A percentile compares a stretch with the other conserved stretches of the same genome.
Conservation (phyloP, 2,888 invertebrate species). For the Drosophila testacea region DNA sequence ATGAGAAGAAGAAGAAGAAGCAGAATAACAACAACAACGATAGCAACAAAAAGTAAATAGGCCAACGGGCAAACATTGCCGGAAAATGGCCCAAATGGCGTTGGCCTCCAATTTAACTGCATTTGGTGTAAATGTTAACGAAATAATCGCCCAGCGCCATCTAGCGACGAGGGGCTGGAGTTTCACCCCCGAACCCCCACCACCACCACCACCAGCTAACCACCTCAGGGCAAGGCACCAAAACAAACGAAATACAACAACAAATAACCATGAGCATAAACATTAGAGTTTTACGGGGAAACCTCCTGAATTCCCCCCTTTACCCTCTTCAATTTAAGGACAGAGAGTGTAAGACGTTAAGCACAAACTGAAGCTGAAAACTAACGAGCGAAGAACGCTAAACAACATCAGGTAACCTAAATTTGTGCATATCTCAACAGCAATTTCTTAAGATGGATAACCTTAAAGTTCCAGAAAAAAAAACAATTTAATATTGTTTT, state of each 20-base stretch:
- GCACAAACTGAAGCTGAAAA: slow-evolving; percentile 3
- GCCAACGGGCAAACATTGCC: slow-evolving; percentile 48
- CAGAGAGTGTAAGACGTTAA: neutral
- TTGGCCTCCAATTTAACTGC: slow-evolving; percentile 62
- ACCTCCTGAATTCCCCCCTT: neutral
- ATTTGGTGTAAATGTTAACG: slow-evolving; percentile 69
- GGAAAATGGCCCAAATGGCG: slow-evolving; percentile 47
- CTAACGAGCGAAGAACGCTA: slow-evolving; percentile 11
- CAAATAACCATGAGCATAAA: slow-evolving; percentile 57
- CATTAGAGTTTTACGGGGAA: slow-evolving; percentile 32
- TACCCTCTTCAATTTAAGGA: neutral
- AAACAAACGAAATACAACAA: slow-evolving; percentile 19
- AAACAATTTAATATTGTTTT: neutral
- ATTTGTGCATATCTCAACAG: slow-evolving; percentile 7
- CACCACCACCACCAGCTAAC: neutral
- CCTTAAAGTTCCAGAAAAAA: neutral
- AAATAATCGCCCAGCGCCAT: slow-evolving; percentile 68
- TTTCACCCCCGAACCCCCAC: neutral
- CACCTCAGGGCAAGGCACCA: neutral
- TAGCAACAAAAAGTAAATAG: slow-evolving; percentile 42
- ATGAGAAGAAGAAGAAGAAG: neutral
- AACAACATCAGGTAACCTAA: slow-evolving; percentile 18
- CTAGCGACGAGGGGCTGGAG: slow-evolving; percentile 37
- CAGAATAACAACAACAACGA: slow-evolving; percentile 9
- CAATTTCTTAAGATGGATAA: slow-evolving; percentile 8